Percentiles rank a stretch among this genome's conserved stretches.
phyloP scores from a whole-genome alignment of 2,888 invertebrate species.

The Latrodectus hesperus region DNA sequence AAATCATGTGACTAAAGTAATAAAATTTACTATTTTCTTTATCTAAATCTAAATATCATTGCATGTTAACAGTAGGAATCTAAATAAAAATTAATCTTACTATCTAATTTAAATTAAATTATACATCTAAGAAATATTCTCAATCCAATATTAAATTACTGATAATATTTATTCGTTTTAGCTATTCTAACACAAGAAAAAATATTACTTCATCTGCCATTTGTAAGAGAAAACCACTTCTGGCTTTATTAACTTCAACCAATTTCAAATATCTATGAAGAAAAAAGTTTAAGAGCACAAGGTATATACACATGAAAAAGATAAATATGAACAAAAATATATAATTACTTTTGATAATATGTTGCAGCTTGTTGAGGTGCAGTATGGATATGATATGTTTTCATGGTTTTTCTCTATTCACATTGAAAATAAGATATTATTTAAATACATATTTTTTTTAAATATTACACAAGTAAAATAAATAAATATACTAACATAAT shows the following conservation, averaged over 20 bases:
- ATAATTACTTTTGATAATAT: slow-evolving; percentile 35
- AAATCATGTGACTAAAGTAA: too few species aligned
- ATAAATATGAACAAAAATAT: background rate
- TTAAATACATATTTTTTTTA: background rate
- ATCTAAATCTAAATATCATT: too few species aligned
- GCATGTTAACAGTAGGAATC: too few species aligned
- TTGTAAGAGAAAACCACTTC: background rate
- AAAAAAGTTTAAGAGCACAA: background rate
- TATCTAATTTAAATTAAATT: too few species aligned
- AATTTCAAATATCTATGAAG: background rate
- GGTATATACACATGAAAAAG: background rate
- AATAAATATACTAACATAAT: background rate
- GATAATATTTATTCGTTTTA: background rate
- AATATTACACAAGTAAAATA: background rate
- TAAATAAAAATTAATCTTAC: too few species aligned
- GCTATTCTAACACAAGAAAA: background rate
- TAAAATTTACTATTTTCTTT: too few species aligned
- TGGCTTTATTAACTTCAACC: background rate
- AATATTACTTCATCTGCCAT: background rate
- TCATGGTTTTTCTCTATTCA: slow-evolving; percentile 39
- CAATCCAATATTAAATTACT: background rate
- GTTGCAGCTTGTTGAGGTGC: slow-evolving; percentile 11
- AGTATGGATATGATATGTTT: slow-evolving; percentile 19
- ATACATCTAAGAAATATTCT: too few species aligned
- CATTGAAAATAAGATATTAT: too few species aligned